These are phyloP conservation scores for Serripes groenlandicus DNA, from an alignment of 2,888 invertebrate genomes.

Conservation along the genomic window DNA sequence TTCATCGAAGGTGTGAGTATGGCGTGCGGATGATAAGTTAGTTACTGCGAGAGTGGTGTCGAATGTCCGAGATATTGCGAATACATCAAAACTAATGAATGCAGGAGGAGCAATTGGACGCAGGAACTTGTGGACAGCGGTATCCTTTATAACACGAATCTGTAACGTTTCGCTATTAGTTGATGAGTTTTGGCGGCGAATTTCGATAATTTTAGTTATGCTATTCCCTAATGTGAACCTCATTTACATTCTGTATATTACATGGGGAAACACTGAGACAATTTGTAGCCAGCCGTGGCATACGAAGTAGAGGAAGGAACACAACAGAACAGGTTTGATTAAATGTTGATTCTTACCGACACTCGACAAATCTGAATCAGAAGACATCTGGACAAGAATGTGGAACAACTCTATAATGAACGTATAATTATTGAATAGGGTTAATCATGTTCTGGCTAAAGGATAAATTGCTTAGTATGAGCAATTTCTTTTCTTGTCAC, in stretches of 20 bases:
- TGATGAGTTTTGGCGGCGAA: slow-evolving; percentile 41
- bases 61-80: slow-evolving; percentile 27
- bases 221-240: slow-evolving; percentile 23
- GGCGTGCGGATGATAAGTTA: slow-evolving; percentile 34
- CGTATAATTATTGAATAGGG: too few species aligned
- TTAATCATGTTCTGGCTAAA: too few species aligned
- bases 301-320: too few species aligned
- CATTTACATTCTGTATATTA: slow-evolving; percentile 24
- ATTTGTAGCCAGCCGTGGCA: background rate
- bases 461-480: too few species aligned
- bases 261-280: slow-evolving; percentile 7
- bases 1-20: slow-evolving; percentile 26
- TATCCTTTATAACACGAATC: slow-evolving; percentile 36
- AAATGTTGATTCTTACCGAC: too few species aligned
- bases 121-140: background rate
- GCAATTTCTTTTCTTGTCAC: too few species aligned
- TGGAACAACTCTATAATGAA: too few species aligned
- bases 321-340: too few species aligned
- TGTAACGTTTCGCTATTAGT: slow-evolving; percentile 30
- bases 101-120: slow-evolving; percentile 27
- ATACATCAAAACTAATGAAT: slow-evolving; percentile 47
- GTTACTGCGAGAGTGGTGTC: slow-evolving; percentile 18
- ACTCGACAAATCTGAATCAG: too few species aligned
- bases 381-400: too few species aligned
- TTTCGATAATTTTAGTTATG: slow-evolving; percentile 29